These are phyloP conservation scores for Orientallactaga sibirica DNA, from an alignment of 2,797 vertebrate genomes.

Conservation along the genomic window DNA sequence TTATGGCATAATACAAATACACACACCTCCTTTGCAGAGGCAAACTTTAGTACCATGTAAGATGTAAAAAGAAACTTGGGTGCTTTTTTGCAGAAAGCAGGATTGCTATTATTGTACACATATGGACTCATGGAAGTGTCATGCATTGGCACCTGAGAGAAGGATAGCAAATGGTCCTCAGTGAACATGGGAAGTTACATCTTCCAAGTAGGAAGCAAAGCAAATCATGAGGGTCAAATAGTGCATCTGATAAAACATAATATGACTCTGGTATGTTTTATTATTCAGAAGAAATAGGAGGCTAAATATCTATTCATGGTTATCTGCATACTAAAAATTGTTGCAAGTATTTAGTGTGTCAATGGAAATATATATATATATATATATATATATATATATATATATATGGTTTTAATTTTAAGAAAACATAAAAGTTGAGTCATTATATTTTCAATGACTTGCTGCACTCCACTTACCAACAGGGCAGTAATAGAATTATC, in stretches of 20 bases:
- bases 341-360: too few species aligned
- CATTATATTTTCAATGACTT: background rate
- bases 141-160: background rate
- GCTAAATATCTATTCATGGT: background rate
- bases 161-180: background rate
- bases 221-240: too few species aligned
- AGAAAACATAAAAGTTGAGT: background rate
- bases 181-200: background rate
- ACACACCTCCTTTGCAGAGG: too few species aligned
- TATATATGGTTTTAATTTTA: background rate
- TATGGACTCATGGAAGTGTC: background rate
- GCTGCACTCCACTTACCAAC: background rate
- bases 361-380: too few species aligned
- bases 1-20: background rate
- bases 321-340: too few species aligned
- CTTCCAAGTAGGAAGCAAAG: background rate
- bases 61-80: too few species aligned
- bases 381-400: too few species aligned
- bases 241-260: too few species aligned
- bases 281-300: background rate
- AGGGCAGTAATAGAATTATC: background rate
- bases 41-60: background rate
- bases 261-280: background rate
- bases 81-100: background rate
- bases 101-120: background rate